Conservation (phyloP, 2,113 vertebrate species). For the Sylvilagus bachmani region DNA sequence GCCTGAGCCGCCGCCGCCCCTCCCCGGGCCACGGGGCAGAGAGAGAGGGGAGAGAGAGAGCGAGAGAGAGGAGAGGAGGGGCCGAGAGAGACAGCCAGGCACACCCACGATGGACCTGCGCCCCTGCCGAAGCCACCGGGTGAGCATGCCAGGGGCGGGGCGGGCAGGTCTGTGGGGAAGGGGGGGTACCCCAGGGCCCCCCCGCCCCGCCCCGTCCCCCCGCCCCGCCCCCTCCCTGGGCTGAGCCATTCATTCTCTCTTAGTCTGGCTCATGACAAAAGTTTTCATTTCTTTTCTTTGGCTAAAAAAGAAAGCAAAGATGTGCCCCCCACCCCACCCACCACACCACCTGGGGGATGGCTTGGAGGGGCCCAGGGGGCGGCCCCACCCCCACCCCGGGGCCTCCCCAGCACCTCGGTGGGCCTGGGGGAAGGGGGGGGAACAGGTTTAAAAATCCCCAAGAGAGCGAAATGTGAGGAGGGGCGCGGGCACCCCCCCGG, state of each 20-base stretch:
- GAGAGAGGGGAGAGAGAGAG: slow-evolving; percentile 49
- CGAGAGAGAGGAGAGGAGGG: slow-evolving; percentile 61
- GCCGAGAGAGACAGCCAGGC: slow-evolving; percentile 73
- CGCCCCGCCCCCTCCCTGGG: background rate
- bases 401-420: slow-evolving; percentile 36
- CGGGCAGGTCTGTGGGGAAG: slow-evolving; percentile 54
- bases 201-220: background rate
- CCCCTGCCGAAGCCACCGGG: slow-evolving; percentile 70
- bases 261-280: slow-evolving; percentile 76
- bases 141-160: slow-evolving; percentile 49
- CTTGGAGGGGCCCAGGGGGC: background rate
- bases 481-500: slow-evolving; percentile 57
- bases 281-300: slow-evolving; percentile 80
- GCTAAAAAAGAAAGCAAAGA: slow-evolving; percentile 78
- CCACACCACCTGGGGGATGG: slow-evolving; percentile 31
- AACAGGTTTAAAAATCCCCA: slow-evolving; percentile 85
- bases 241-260: slow-evolving; percentile 76
- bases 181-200: slow-evolving; percentile 43
- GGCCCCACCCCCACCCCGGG: slow-evolving; percentile 53
- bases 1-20: slow-evolving; percentile 89
- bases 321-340: slow-evolving; percentile 22
- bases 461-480: slow-evolving; percentile 68
- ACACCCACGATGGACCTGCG: slow-evolving; percentile 58
- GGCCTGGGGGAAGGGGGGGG: slow-evolving; percentile 45
- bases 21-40: slow-evolving; percentile 81